Conservation (phyloP, 2,797 vertebrate genomes). For the Onychomys leucogaster region DNA sequence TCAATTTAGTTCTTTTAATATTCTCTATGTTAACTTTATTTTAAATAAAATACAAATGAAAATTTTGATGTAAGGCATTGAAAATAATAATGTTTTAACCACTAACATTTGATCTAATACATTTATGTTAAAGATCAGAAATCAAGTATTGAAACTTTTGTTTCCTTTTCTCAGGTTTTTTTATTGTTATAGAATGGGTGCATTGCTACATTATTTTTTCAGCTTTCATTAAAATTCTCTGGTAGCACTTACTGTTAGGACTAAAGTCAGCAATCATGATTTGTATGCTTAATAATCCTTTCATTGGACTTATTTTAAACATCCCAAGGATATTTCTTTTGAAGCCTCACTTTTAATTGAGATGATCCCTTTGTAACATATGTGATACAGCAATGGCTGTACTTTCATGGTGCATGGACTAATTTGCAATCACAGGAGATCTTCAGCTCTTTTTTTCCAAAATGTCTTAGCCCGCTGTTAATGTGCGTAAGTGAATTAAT, state of each 20-base stretch:
- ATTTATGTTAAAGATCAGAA: not conserved
- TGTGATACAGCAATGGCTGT: conserved; percentile 12
- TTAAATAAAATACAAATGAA: not conserved
- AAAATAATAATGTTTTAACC: not conserved
- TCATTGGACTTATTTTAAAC: conserved; percentile 51
- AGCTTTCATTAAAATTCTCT: conserved; percentile 38
- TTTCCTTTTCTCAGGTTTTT: conserved; percentile 28
- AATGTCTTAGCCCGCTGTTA: conserved; percentile 57
- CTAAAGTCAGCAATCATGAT: conserved; percentile 41
- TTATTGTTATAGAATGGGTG: not conserved
- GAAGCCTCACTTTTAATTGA: conserved; percentile 61
- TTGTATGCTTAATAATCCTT: conserved; percentile 59
- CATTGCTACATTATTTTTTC: not conserved
- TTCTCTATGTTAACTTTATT: not conserved
- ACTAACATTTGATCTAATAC: not conserved
- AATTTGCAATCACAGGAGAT: conserved; percentile 64
- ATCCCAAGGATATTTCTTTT: conserved; percentile 52
- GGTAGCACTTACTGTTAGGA: not conserved
- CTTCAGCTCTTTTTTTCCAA: conserved; percentile 49
- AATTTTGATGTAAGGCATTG: not conserved
- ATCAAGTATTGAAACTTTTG: not conserved
- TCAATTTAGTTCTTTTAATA: not conserved
- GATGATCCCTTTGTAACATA: conserved; percentile 55
- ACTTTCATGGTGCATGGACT: not conserved
- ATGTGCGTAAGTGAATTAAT: conserved; percentile 54